Evolutionary conservation across 1,140 invertebrate species (phyloP), one percentile per base, ranked within the genome.

Genomic region (Lasioglossum albipes): DNA sequence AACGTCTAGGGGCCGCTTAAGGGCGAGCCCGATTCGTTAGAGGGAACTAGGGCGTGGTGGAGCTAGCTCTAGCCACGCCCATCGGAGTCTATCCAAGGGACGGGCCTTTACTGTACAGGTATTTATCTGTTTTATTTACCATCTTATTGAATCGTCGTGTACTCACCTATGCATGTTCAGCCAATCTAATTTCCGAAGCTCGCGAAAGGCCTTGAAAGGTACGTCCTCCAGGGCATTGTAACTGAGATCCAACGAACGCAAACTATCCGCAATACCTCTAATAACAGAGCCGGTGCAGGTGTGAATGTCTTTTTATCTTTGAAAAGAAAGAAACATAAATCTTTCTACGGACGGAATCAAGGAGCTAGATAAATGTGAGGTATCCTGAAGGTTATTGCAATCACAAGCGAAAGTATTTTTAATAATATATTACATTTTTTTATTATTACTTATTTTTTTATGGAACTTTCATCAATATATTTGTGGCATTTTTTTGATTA

Each of bases 181-280:
- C 95, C 95, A 95, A 79, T 95, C 95, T 41, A 95, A 90, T 76
- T 92, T 92, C 82, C 89, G 93, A 18, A 96, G 90, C 66, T 93
- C 90, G 20, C 90, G 90, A 10, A 96, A 92, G 45, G 95, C 94
- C 85, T 94, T 90, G 42, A 94, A 91, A 31, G 95, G 95, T 71
- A 96, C 90, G 75, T 94, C 94, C 77, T 94, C 94, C 31, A 96
- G 89, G 61, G 94, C 92, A 88, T 96, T 96, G 86, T 95, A 95
- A 84, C 95, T 96, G 41, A 96, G 91, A 88, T 96, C 95, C 80
- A 96, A 84, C 4, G 95, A 95, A 68, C 93, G 93, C 7, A 96
- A 90, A 81, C 93, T 93, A 80, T 94, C 90, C 22, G 91, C 88
- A 81, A 95, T 89, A n/a, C 93, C 92, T 78, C 95, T 94, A 89